Base-by-base conservation (phyloP, 1,140 invertebrate species). In the Drosophila azteca region DNA sequence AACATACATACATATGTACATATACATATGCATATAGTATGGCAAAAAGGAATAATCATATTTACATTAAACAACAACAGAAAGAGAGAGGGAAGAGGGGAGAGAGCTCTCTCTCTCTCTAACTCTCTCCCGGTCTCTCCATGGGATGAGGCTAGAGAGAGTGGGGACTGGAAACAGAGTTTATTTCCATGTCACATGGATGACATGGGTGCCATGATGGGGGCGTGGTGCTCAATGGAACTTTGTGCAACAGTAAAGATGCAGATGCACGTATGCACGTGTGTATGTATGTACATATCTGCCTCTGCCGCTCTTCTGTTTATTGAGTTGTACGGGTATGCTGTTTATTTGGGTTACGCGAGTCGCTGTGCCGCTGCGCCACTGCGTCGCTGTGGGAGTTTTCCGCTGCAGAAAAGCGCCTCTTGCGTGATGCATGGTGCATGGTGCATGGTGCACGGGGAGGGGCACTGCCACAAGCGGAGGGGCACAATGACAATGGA, bases 21-120 rank as follows among this genome's bases (percentile, higher is more conserved):
- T n/a, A 52, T 52, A 20, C 17, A 68, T 29, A 59, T 57, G 22
- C 43, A 26, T 26, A 55, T 61, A 59, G 68, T 55, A 66, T 55
- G 26, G 43, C 22, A 43, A 61, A 74, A 75, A 85, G 31, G 63
- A 87, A 76, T 78, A 88, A 82, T 87, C 81, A 82, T 85, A 85
- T 82, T 82, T 85, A 76, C 78, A 82, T 88, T 87, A 71, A 79
- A 72, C 82, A 82, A 80, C 68, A 85, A 78, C 68, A 48, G 44
- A 51, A 7, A 29, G 26, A 29, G 6, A 29, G 26, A 26, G 26
- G 17, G 17, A 20, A 20, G 17, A 6, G 22, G 24, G 24, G 29
- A 9, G 15, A n/a, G 50, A 6, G 29, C 29, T 7, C 24, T 26
- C 24, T 24, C 11, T n/a, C 29, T 35, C 31, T 35, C 31, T 35